Evolutionary conservation across 1,140 invertebrate genomes (phyloP), one percentile per base, ranked within the genome.

Genomic region (Hestina assimilis): DNA sequence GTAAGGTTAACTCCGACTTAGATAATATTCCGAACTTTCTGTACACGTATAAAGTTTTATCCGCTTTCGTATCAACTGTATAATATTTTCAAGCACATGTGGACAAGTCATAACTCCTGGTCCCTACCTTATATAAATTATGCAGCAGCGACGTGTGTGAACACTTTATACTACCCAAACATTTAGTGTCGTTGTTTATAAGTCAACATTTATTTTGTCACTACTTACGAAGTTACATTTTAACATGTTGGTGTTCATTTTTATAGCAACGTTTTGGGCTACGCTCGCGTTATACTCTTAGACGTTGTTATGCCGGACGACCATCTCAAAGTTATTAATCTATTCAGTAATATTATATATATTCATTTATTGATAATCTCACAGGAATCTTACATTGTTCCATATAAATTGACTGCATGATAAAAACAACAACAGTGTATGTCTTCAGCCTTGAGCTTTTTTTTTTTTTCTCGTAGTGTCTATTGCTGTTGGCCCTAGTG

Each of bases 111-210:
- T 35, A 35, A 35, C 31, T 35, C 31, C 15, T 48, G 31, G 14
- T 28, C 17, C 15, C 28, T 28, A 29, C 19, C 40, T 46, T 24
- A 23, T 29, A 48, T 56, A 56, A 47, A 56, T 56, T 56, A 56
- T 56, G 54, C 43, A 56, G 21, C 24, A 45, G 42, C 12, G 41
- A 46, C 42, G 41, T 23, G 50, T 53, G 24, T 24, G 45, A 56
- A 56, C 54, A 56, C 24, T 56, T 56, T 46, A 56, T 55, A 55
- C 23, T 28, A 12, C 15, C 14, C 0, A 28, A 45, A 45, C 31
- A 35, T 35, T 35, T 35, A 35, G 31, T 35, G 12, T 14, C 15
- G 31, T 35, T 14, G 31, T 35, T 8, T 28, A 9, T 28, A 35
- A 35, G 31, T 35, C 4, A 15, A 15, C 29, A 7, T 31, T 31